Conservation (phyloP, 2,888 invertebrate genomes). For the Lottia gigantea region DNA sequence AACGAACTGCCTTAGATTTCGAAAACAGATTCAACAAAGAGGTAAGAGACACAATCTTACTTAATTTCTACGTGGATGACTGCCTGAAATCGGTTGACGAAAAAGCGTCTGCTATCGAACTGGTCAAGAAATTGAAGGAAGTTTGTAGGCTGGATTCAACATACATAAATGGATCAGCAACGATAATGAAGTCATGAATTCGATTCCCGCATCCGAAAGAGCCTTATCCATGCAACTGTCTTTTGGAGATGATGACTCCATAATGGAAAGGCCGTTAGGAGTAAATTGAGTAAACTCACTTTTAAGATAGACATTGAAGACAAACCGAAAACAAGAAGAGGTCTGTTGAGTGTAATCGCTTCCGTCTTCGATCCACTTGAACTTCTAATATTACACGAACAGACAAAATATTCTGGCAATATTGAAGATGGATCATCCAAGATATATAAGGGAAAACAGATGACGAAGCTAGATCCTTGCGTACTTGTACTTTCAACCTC, state of each 20-base stretch:
- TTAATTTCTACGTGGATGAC: slow-evolving; percentile 29
- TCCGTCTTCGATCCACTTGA: slow-evolving; percentile 15
- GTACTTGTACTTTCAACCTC: neutral
- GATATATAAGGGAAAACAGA: neutral
- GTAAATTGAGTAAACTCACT: slow-evolving; percentile 22
- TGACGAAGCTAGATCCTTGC: slow-evolving; percentile 10
- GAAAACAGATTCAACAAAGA: neutral
- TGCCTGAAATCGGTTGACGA: slow-evolving; percentile 16
- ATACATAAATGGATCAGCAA: too few species aligned
- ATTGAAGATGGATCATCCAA: slow-evolving; percentile 14
- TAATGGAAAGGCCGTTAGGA: slow-evolving; percentile 30
- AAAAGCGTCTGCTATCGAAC: slow-evolving; percentile 3
- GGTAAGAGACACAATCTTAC: slow-evolving; percentile 14
- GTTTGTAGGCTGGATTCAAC: too few species aligned
- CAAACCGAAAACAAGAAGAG: slow-evolving; percentile 15
- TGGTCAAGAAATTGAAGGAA: neutral
- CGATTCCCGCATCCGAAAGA: slow-evolving; percentile 16
- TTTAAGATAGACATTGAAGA: slow-evolving; percentile 17
- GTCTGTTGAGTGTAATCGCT: slow-evolving; percentile 2
- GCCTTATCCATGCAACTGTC: slow-evolving; percentile 13
- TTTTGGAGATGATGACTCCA: neutral
- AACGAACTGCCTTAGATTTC: slow-evolving; percentile 5
- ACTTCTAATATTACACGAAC: slow-evolving; percentile 9
- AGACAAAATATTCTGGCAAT: slow-evolving; percentile 9
- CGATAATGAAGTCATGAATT: too few species aligned